These are phyloP conservation scores for Capitella teleta DNA, from an alignment of 1,140 invertebrate genomes.

Conservation along the genomic window DNA sequence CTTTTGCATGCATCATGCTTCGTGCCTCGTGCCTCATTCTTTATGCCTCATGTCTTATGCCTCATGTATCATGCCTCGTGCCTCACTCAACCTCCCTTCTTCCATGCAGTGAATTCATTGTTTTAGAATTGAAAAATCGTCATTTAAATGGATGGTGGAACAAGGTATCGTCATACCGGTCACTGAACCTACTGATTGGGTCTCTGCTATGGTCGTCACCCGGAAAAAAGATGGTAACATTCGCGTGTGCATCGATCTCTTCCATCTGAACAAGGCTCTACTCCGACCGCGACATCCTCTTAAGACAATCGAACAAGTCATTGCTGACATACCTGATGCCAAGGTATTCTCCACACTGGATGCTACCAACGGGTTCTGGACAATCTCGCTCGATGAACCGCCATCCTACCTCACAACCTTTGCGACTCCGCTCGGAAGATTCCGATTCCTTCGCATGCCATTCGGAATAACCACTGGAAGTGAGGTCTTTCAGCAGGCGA, in stretches of 20 bases:
- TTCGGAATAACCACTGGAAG: conserved; percentile 1
- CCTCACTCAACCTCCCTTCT: too few relatives aligned
- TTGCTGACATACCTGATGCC: conserved; percentile 16
- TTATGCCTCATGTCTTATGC: too few relatives aligned
- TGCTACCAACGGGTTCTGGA: neutral
- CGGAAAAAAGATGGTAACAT: conserved; percentile 16
- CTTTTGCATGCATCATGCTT: too few relatives aligned
- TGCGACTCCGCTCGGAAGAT: conserved; percentile 4
- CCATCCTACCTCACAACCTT: conserved; percentile 2
- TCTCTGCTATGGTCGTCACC: conserved; percentile 14
- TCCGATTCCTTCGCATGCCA: neutral
- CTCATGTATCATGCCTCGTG: too few relatives aligned
- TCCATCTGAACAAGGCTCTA: conserved; percentile 17
- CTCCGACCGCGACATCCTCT: conserved; percentile 15
- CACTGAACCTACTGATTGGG: conserved; percentile 16
- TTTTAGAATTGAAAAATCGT: too few relatives aligned
- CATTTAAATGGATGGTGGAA: conserved; percentile 10
- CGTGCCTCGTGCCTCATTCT: too few relatives aligned
- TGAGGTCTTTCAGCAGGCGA: neutral
- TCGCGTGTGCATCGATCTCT: conserved; percentile 18
- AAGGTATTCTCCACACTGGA: conserved; percentile 18
- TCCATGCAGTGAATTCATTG: too few relatives aligned
- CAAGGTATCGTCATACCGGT: conserved; percentile 14
- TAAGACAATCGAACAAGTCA: conserved; percentile 17
- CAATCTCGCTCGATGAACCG: neutral